These are phyloP conservation scores for Anagyrus pseudococci DNA, from an alignment of 2,888 invertebrate genomes.

Conservation along the genomic window DNA sequence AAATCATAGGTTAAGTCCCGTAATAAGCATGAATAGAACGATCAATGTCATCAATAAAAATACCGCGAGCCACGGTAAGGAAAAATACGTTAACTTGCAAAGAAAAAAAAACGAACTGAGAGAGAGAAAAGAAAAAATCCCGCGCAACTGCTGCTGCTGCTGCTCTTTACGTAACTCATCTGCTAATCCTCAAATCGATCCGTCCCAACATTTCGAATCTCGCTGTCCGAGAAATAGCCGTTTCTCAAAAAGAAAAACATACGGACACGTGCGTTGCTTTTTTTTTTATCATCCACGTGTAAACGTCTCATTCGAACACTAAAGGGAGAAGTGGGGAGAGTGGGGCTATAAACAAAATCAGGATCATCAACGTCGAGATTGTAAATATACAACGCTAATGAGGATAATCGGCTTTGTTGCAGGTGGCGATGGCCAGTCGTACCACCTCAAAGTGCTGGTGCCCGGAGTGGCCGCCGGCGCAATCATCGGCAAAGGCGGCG, in stretches of 20 bases:
- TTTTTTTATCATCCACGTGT: not conserved
- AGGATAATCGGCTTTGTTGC: too few species aligned
- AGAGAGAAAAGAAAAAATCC: too few species aligned
- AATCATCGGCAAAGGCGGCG: conserved; percentile 99
- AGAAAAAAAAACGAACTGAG: too few species aligned
- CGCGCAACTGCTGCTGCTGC: too few species aligned
- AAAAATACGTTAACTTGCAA: not conserved
- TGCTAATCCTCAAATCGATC: not conserved
- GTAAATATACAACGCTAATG: too few species aligned
- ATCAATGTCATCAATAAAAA: not conserved
- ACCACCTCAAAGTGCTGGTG: conserved; percentile 96
- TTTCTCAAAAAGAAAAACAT: too few species aligned
- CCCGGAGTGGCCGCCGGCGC: conserved; percentile 97
- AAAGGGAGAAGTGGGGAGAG: too few species aligned
- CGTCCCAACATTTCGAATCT: not conserved
- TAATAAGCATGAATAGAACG: not conserved
- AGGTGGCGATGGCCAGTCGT: conserved; percentile 81
- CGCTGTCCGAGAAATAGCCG: too few species aligned
- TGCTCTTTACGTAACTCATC: not conserved
- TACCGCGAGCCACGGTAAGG: not conserved
- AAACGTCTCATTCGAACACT: too few species aligned
- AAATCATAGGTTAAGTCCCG: not conserved
- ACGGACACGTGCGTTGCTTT: too few species aligned
- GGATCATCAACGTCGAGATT: too few species aligned
- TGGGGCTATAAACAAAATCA: too few species aligned